phyloP scores from a whole-genome alignment of 2,113 vertebrate species.

The Scomber scombrus region DNA sequence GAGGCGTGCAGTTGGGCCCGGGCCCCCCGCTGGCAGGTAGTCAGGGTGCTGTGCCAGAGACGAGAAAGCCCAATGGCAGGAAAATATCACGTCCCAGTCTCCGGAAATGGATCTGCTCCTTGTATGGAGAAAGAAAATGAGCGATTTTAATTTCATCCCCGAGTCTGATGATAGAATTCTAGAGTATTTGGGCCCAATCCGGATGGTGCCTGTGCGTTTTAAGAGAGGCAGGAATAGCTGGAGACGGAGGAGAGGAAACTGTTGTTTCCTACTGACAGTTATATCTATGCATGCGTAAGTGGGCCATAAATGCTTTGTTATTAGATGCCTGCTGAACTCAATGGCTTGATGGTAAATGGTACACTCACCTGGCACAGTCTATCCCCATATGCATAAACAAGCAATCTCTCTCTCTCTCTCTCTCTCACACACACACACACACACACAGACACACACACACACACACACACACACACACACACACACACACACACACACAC shows the following conservation, averaged over 20 bases:
- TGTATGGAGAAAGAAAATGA: conserved; percentile 84
- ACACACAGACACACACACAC: conserved; percentile 11
- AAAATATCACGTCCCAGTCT: conserved; percentile 86
- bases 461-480: conserved; percentile 13
- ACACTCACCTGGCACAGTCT: conserved; percentile 74
- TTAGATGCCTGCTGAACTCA: conserved; percentile 82
- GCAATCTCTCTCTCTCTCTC: conserved; percentile 48
- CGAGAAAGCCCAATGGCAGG: conserved; percentile 85
- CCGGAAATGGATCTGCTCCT: conserved; percentile 89
- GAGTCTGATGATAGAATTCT: conserved; percentile 82
- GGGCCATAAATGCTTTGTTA: conserved; percentile 82
- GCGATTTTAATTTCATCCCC: conserved; percentile 85
- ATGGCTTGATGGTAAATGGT: conserved; percentile 74
- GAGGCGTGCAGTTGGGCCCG: conserved; percentile 83
- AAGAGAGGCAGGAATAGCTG: conserved; percentile 66
- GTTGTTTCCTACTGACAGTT: conserved; percentile 73
- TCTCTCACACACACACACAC: conserved; percentile 1
- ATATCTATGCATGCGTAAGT: conserved; percentile 83
- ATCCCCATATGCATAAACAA: conserved; percentile 73
- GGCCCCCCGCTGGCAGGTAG: conserved; percentile 84
- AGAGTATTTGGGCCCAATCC: conserved; percentile 76
- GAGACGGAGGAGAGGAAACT: conserved; percentile 64
- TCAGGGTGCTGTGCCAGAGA: conserved; percentile 83
- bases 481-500: not conserved
- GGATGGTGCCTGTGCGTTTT: conserved; percentile 73